Percentiles rank a stretch among this genome's conserved stretches.
phyloP scores from a whole-genome alignment of 2,888 invertebrate genomes.

The Torymus tubicola region DNA sequence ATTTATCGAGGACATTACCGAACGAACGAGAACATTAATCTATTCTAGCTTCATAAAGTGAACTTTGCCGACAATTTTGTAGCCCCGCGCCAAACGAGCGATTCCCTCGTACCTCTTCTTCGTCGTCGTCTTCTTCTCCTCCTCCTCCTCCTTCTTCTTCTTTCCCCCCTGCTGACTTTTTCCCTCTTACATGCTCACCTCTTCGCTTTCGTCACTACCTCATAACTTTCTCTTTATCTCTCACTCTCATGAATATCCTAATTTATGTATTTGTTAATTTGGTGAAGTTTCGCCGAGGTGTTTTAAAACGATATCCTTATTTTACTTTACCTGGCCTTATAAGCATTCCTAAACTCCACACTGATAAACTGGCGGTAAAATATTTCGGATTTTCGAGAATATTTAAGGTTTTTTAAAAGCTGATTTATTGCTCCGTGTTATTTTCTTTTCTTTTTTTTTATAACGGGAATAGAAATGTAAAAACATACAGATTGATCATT shows the following conservation, averaged over 20 bases:
- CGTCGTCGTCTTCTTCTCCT: not conserved
- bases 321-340: too few relatives aligned
- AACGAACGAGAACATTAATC: conserved; percentile 76
- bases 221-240: not conserved
- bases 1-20: conserved; percentile 76
- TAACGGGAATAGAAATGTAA: too few relatives aligned
- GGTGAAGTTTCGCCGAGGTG: not conserved
- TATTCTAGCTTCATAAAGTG: conserved; percentile 76
- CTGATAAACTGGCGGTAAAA: too few relatives aligned
- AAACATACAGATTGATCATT: too few relatives aligned
- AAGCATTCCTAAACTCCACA: too few relatives aligned
- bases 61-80: conserved; percentile 75
- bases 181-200: not conserved
- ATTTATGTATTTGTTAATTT: conserved; percentile 37
- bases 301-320: too few relatives aligned
- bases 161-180: conserved; percentile 18
- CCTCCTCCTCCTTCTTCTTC: conserved; percentile 12
- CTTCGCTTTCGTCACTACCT: conserved; percentile 26
- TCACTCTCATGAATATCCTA: not conserved
- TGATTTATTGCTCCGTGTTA: too few relatives aligned
- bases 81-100: conserved; percentile 74
- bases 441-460: too few relatives aligned
- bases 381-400: too few relatives aligned
- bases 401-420: too few relatives aligned
- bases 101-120: conserved; percentile 44